Base-by-base conservation (phyloP, 1,140 invertebrate species). In the Ostrea edulis region DNA sequence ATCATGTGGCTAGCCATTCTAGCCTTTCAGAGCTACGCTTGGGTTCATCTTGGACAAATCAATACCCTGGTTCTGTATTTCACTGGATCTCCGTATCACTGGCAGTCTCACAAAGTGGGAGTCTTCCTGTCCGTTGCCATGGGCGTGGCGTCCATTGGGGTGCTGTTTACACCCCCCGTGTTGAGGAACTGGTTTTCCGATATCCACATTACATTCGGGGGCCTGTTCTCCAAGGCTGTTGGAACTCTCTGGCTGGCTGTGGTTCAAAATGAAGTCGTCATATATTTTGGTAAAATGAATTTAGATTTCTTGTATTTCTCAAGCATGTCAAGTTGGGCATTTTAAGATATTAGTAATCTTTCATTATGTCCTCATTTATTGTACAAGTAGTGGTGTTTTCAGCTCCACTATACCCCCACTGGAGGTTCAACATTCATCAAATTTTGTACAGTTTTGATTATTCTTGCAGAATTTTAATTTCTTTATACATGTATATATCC, bases 171-270 rank as follows among this genome's bases (percentile, higher is more conserved):
- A 22, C 91, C 92, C 53, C 91, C 92, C 20, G 89, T 94, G 12
- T 88, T 94, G 83, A 91, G 91, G 82, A 90, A 90, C 77, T 92
- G 92, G 12, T 82, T 90, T 22, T 92, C 93, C 11, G 93, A 94
- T 52, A 92, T 90, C 12, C 92, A 89, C 81, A 93, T 94, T 17
- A 90, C 92, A 4, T 92, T 93, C 83, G 88, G 91, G 82, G 93
- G 93, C 87, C 90, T 92, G n/a, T 88, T 92, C n/a, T 94, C 93
- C 20, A 94, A 94, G 83, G 93, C 93, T 22, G 55, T 93, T n/a
- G 93, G 93, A 71, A 94, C 93, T 1, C 68, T 94, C 22, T 94
- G 93, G 93, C 92, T 94, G 87, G 92, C 93, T 86, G 91, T 93
- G 11, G 89, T 93, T 22, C 90, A 92, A 14, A 93, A 93, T 92